These are phyloP conservation scores for Gallinago nigripennis DNA, from an alignment of 2,797 vertebrate species.

Conservation along the genomic window DNA sequence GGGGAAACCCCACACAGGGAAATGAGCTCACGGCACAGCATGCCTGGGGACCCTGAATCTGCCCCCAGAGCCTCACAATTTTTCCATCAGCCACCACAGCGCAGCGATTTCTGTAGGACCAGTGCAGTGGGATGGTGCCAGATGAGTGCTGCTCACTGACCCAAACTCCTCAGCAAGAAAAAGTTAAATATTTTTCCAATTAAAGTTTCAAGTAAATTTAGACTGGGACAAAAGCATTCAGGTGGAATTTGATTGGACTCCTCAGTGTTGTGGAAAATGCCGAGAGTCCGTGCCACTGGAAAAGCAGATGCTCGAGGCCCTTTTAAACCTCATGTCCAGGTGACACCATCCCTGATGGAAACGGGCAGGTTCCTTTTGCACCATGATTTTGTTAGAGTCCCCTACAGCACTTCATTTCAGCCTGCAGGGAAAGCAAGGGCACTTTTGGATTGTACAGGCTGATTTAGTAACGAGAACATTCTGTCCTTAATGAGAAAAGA, in stretches of 20 bases:
- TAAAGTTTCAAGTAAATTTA: not conserved
- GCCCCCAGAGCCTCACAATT: not conserved
- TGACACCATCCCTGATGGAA: not conserved
- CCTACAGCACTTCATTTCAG: not conserved
- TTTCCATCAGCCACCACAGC: not conserved
- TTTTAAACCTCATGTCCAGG: not conserved
- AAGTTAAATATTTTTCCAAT: not conserved
- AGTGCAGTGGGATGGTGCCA: not conserved
- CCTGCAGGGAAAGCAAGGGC: not conserved
- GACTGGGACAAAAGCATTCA: not conserved
- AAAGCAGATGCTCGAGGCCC: rapidly evolving
- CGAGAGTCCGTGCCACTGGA: not conserved
- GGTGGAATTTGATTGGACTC: not conserved
- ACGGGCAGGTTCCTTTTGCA: not conserved
- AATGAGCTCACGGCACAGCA: not conserved
- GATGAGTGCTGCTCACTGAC: not conserved
- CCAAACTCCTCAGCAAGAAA: not conserved
- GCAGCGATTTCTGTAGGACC: not conserved
- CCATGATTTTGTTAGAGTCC: not conserved
- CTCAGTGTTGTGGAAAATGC: not conserved
- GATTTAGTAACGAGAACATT: not conserved
- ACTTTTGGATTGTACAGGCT: not conserved
- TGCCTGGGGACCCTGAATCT: not conserved
- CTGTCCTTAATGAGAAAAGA: not conserved
- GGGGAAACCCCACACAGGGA: not conserved